A percentile compares a stretch with the other conserved stretches of the same genome.
Conservation (phyloP, 2,113 vertebrate species). For the Cyprinodon brontotheroides region DNA sequence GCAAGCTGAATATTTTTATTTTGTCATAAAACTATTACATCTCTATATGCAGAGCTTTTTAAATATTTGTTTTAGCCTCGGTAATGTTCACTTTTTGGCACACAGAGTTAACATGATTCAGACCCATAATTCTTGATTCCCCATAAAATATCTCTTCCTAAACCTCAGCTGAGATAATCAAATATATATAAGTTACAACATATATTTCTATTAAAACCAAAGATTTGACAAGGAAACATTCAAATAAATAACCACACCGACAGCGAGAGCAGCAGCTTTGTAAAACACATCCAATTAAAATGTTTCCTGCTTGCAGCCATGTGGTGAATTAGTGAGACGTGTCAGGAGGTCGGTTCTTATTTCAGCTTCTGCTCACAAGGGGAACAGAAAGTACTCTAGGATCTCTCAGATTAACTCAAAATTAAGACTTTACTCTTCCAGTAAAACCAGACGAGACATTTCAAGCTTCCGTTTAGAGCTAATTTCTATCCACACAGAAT, state of each 20-base stretch:
- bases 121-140: slow-evolving; percentile 17
- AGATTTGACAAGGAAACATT: slow-evolving; percentile 34
- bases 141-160: slow-evolving; percentile 15
- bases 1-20: slow-evolving; percentile 22
- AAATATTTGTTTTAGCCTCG: neutral
- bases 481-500: neutral
- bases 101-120: slow-evolving; percentile 19
- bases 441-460: neutral
- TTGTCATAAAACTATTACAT: slow-evolving; percentile 46
- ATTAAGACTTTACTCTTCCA: neutral
- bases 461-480: too few species aligned
- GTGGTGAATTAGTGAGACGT: neutral
- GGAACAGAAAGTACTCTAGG: neutral
- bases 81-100: slow-evolving; percentile 21
- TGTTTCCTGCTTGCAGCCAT: neutral
- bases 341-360: slow-evolving; percentile 25
- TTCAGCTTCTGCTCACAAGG: neutral
- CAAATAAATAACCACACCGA: slow-evolving; percentile 46
- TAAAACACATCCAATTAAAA: neutral
- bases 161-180: slow-evolving; percentile 8
- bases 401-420: neutral
- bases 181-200: slow-evolving; percentile 32
- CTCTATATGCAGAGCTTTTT: slow-evolving; percentile 22
- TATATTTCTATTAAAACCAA: slow-evolving; percentile 31
- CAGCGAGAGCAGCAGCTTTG: slow-evolving; percentile 39